Percentiles rank a stretch among this genome's conserved stretches.
phyloP scores from a whole-genome alignment of 2,797 vertebrate genomes.

The Pseudomugil gertrudae region DNA sequence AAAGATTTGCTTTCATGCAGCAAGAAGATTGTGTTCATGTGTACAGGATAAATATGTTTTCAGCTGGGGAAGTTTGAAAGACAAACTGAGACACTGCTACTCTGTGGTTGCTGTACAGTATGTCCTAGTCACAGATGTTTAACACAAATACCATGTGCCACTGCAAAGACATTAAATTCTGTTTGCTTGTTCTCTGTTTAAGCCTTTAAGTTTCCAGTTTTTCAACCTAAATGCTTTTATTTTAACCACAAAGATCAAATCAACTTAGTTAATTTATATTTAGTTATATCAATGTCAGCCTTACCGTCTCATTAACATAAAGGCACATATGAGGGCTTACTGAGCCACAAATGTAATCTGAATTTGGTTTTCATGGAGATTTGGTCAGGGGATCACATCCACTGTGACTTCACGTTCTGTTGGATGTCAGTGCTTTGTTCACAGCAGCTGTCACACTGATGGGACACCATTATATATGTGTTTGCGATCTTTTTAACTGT shows the following conservation, averaged over 20 bases:
- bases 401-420: conserved; percentile 62
- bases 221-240: background rate
- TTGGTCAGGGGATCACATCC: conserved; percentile 47
- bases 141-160: conserved; percentile 6
- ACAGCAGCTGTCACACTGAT: conserved; percentile 63
- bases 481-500: conserved; percentile 66
- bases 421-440: conserved; percentile 62
- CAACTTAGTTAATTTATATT: background rate
- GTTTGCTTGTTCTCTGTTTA: background rate
- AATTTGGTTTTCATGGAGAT: conserved; percentile 66
- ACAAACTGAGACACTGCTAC: conserved; percentile 7
- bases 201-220: background rate
- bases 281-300: conserved; percentile 1
- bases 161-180: conserved; percentile 6
- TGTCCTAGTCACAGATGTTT: conserved; percentile 2
- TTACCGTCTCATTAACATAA: background rate
- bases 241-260: background rate
- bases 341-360: conserved; percentile 24
- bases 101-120: background rate
- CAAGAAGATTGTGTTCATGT: conserved; percentile 49
- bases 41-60: conserved; percentile 31
- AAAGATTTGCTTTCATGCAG: conserved; percentile 46
- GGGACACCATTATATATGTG: conserved; percentile 70
- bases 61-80: conserved; percentile 19
- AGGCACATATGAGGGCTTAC: conserved; percentile 8